Evolutionary conservation across 2,888 invertebrate species (phyloP), one percentile per base, ranked within the genome.

Genomic region (Protonemura montana): DNA sequence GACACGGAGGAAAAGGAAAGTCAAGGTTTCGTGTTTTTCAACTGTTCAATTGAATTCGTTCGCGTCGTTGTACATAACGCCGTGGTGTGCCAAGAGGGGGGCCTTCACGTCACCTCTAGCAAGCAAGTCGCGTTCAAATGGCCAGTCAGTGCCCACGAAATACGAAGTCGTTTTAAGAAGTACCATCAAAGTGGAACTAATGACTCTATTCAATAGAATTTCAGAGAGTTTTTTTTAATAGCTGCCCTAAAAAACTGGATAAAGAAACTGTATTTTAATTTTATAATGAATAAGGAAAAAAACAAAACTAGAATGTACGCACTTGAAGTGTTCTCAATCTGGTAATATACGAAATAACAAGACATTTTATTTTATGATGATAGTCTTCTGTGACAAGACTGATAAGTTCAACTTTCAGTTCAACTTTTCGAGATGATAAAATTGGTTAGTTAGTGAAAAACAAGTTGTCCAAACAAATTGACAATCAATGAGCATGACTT

Each of bases 161-260:
- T 28, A 28, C 30, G 81, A 81, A 28, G 25, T 28, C 26, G 30
- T 29, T 81, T 81, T 81, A 30, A 30, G 81, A 81, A 21, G 81
- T 5, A 81, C 29, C 81, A 81, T 81, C 81, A 81, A 30, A 81
- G 81, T 81, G 81, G 81, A 81, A 81, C 81, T 81, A 81, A 81
- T 81, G 81, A 30, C 81, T 81, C 81, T 81, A 81, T 81, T 81
- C 81, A 81, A 30, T 81, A 81, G 81, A 30, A 30, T 81, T 81
- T 30, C n/a, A n/a, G 26, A 28, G 28, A 28, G 6, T 0, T 30
- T 30, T 81, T 30, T 28, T 81, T 30, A 28, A 30, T 30, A 81
- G 30, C 13, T 30, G 6, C 78, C 28, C 29, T 30, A 29, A 81
- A 30, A 81, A 81, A 81, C 29, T 30, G 5, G 6, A 81, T 16